A percentile compares a stretch with the other conserved stretches of the same genome.
Evolutionary conservation across 2,797 vertebrate genomes (phyloP).

Genomic region (Tragopan temminckii): DNA sequence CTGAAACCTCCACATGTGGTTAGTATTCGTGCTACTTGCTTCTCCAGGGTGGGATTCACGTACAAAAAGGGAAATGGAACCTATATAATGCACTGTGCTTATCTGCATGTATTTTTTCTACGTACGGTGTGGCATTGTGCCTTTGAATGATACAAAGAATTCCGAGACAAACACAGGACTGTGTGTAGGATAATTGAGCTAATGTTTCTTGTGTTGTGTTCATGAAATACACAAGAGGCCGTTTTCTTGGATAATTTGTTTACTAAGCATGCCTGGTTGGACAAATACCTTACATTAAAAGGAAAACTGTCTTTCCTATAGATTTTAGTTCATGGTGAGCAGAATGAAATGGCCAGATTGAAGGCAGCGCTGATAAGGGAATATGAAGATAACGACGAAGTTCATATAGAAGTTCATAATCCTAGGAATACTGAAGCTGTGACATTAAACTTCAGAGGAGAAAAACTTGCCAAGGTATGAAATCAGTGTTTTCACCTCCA

Average conservation of each 20-base stretch:
- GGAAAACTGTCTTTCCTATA: slow-evolving; percentile 34
- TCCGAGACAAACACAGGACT: neutral
- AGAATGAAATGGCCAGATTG: slow-evolving; percentile 97
- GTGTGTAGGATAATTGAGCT: neutral
- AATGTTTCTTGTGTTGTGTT: neutral
- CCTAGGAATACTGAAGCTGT: slow-evolving; percentile 95
- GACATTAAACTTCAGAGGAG: slow-evolving; percentile 95
- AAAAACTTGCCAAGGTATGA: slow-evolving; percentile 95
- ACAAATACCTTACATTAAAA: neutral
- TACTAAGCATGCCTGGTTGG: neutral
- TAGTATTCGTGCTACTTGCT: slow-evolving; percentile 54
- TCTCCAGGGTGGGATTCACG: neutral
- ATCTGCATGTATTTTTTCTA: neutral
- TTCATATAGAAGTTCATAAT: slow-evolving; percentile 96
- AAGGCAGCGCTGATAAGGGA: slow-evolving; percentile 95
- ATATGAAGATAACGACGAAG: slow-evolving; percentile 97
- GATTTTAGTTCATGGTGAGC: slow-evolving; percentile 96
- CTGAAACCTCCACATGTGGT: slow-evolving; percentile 97
- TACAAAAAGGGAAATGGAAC: neutral
- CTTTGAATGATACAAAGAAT: neutral
- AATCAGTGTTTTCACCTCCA: neutral
- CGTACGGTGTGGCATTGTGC: neutral
- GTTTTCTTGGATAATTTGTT: neutral
- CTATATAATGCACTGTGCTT: neutral
- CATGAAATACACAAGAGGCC: neutral